Percentiles rank a stretch among this genome's conserved stretches.
These are phyloP conservation scores for Aporrectodea caliginosa DNA, from an alignment of 1,140 invertebrate species.

Conservation along the genomic window DNA sequence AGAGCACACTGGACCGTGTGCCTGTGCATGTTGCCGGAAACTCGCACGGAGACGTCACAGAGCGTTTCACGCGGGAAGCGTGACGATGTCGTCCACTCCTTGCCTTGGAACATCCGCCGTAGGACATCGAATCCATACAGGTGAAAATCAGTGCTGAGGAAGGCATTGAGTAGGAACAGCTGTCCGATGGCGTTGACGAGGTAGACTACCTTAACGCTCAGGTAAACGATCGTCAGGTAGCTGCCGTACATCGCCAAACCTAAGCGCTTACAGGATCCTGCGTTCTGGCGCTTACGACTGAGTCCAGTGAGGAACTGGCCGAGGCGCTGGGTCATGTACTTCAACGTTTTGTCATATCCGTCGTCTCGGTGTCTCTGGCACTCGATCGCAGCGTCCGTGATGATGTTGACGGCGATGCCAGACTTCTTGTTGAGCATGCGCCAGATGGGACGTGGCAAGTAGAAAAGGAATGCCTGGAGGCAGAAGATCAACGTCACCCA, in stretches of 20 bases:
- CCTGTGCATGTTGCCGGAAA: conserved; percentile 40
- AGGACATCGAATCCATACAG: conserved; percentile 58
- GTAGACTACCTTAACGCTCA: conserved; percentile 59
- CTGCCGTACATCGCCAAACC: conserved; percentile 48
- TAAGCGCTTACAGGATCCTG: background rate
- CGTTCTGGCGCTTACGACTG: conserved; percentile 46
- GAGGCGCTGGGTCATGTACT: conserved; percentile 52
- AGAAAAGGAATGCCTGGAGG: conserved; percentile 89
- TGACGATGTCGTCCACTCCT: conserved; percentile 29
- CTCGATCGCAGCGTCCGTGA: conserved; percentile 32
- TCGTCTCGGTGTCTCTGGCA: conserved; percentile 33
- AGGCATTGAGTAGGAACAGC: conserved; percentile 59
- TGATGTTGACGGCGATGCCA: conserved; percentile 37
- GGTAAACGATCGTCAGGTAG: conserved; percentile 57
- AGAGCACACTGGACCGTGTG: conserved; percentile 58
- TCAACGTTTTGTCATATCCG: conserved; percentile 50
- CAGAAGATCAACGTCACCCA: conserved; percentile 84
- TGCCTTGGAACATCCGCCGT: conserved; percentile 37
- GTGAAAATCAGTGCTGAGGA: conserved; percentile 58
- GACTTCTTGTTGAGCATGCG: conserved; percentile 55
- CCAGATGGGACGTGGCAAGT: conserved; percentile 70
- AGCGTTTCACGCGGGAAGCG: conserved; percentile 17
- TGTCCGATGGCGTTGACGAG: conserved; percentile 59
- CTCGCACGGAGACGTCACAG: conserved; percentile 16
- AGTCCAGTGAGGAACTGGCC: conserved; percentile 50